Evolutionary conservation across 2,888 invertebrate genomes (phyloP).

Genomic region (Steinernema scapterisci): DNA sequence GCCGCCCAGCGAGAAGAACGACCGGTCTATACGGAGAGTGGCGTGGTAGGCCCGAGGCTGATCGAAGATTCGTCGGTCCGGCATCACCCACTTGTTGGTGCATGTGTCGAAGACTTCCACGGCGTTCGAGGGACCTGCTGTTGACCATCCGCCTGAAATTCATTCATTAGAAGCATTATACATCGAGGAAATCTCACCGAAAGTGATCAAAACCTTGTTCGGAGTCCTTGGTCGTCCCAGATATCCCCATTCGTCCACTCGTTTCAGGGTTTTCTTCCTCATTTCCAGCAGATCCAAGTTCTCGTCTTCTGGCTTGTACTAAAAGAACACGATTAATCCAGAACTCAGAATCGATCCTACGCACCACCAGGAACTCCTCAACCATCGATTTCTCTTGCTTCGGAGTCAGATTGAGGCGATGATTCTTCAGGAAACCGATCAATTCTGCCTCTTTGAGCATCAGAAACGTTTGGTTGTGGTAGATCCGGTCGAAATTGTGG

Average conservation of each 20-base stretch:
- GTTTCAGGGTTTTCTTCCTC: neutral
- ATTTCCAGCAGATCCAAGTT: neutral
- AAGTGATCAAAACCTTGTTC: conserved; percentile 14
- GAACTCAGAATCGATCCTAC: no score
- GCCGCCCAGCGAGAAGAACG: conserved; percentile 72
- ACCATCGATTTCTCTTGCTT: conserved; percentile 11
- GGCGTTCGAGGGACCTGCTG: conserved; percentile 39
- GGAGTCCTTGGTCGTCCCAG: neutral
- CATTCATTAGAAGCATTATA: neutral
- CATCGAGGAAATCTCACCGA: neutral
- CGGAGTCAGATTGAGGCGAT: neutral
- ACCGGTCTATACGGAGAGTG: conserved; percentile 39
- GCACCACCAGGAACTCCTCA: neutral
- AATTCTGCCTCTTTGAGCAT: neutral
- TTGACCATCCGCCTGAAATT: conserved; percentile 40
- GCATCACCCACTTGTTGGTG: conserved; percentile 39
- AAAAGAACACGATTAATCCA: neutral
- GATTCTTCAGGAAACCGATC: neutral
- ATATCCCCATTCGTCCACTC: neutral
- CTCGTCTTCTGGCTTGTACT: neutral
- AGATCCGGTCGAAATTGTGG: conserved; percentile 1
- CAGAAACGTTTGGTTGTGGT: conserved; percentile 1
- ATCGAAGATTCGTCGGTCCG: neutral
- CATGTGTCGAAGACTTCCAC: conserved; percentile 43
- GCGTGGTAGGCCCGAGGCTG: conserved; percentile 85